Conservation (phyloP, 2,888 invertebrate species). For the Allacma fusca region DNA sequence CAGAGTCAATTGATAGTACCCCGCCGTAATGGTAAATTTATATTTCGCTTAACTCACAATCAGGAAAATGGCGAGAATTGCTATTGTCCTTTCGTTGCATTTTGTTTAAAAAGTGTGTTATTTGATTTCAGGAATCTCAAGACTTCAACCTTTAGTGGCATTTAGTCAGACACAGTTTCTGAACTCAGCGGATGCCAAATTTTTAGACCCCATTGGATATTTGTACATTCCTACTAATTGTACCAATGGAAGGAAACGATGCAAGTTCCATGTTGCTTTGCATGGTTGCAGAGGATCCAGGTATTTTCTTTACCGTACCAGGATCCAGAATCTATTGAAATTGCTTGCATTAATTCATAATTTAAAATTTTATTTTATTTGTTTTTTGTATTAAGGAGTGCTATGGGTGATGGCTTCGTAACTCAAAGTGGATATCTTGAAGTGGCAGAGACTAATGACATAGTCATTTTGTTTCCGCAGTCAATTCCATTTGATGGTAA, state of each 20-base stretch:
- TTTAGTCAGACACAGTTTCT: background rate
- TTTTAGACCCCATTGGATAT: background rate
- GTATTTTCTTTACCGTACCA: conserved; percentile 19
- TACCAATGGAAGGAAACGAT: background rate
- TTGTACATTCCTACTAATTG: background rate
- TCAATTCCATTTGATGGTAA: conserved; percentile 32
- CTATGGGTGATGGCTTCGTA: conserved; percentile 24
- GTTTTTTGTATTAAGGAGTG: conserved; percentile 16
- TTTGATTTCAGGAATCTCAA: background rate
- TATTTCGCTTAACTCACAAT: background rate
- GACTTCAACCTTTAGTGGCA: background rate
- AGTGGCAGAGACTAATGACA: conserved; percentile 37
- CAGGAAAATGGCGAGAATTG: no score
- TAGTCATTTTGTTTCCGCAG: conserved; percentile 39
- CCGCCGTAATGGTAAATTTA: background rate
- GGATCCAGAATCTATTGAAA: background rate
- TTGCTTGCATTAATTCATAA: no score
- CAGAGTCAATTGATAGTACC: background rate
- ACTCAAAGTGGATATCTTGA: conserved; percentile 33
- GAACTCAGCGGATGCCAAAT: background rate
- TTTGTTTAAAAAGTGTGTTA: no score
- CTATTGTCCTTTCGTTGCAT: no score
- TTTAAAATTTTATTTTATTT: no score
- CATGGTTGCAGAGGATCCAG: conserved; percentile 39
- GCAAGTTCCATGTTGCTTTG: conserved; percentile 30